phyloP scores from a whole-genome alignment of 2,113 vertebrate species.

The Suncus etruscus region DNA sequence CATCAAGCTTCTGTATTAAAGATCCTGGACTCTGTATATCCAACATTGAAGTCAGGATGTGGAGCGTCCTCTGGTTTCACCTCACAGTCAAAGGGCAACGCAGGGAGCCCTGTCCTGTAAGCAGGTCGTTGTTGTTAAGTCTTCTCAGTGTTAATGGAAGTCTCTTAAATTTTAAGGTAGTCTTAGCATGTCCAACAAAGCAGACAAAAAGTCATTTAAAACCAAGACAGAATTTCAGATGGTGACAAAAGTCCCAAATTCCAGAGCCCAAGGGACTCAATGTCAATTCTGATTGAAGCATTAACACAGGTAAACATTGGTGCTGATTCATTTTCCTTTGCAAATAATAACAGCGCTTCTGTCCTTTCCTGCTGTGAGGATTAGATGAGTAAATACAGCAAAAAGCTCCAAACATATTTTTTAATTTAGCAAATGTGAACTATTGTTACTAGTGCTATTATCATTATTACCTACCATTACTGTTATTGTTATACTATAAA shows the following conservation, averaged over 20 bases:
- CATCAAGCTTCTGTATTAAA: too few relatives aligned
- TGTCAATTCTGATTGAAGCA: neutral
- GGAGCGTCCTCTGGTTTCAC: too few relatives aligned
- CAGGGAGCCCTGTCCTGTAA: too few relatives aligned
- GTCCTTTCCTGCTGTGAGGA: neutral
- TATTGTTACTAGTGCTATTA: neutral
- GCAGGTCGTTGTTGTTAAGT: too few relatives aligned
- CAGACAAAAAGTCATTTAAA: slow-evolving; percentile 6
- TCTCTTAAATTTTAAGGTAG: neutral
- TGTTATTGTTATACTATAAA: neutral
- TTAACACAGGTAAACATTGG: neutral
- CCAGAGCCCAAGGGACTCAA: neutral
- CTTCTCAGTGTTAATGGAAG: too few relatives aligned
- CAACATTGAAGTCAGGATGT: too few relatives aligned
- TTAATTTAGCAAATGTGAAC: neutral
- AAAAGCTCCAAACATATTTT: neutral
- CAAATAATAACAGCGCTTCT: neutral
- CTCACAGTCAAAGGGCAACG: too few relatives aligned
- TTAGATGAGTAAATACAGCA: neutral
- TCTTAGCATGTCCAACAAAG: slow-evolving; percentile 14
- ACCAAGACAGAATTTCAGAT: neutral
- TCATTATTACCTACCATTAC: neutral
- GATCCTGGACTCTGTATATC: too few relatives aligned
- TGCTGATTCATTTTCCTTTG: neutral
- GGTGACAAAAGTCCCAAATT: neutral